A percentile compares a stretch with the other conserved stretches of the same genome.
Evolutionary conservation across 1,140 invertebrate species (phyloP).

Genomic region (Pollicipes pollicipes): DNA sequence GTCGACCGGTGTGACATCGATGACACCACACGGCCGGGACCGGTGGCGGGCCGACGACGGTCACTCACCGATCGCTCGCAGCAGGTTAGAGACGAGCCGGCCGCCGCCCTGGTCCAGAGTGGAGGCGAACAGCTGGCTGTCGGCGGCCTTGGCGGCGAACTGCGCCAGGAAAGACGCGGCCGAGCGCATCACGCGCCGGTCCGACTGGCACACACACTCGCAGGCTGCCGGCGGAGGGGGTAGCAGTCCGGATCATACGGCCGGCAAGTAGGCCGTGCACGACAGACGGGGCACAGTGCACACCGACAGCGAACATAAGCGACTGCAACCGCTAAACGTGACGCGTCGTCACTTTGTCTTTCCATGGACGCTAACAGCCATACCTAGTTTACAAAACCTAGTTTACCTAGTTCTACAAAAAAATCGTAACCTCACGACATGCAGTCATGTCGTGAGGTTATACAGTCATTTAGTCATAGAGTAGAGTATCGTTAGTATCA

Average conservation of each 20-base stretch:
- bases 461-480: no score
- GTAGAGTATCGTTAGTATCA: no score
- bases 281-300: no score
- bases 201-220: not conserved
- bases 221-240: not conserved
- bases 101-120: not conserved
- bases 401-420: not conserved
- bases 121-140: not conserved
- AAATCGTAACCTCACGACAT: no score
- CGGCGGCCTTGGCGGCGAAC: not conserved
- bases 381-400: not conserved
- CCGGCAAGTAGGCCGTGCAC: no score
- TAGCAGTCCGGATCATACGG: not conserved
- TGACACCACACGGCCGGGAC: no score
- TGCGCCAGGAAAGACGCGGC: not conserved
- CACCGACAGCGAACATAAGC: no score
- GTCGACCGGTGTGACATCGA: no score
- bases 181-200: not conserved
- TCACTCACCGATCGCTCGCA: not conserved
- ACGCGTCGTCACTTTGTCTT: not conserved
- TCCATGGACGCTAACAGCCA: no score
- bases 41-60: no score
- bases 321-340: not conserved
- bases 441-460: no score
- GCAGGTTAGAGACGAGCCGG: not conserved